These are phyloP conservation scores for Formica aserva DNA, from an alignment of 2,888 invertebrate genomes.

Conservation along the genomic window DNA sequence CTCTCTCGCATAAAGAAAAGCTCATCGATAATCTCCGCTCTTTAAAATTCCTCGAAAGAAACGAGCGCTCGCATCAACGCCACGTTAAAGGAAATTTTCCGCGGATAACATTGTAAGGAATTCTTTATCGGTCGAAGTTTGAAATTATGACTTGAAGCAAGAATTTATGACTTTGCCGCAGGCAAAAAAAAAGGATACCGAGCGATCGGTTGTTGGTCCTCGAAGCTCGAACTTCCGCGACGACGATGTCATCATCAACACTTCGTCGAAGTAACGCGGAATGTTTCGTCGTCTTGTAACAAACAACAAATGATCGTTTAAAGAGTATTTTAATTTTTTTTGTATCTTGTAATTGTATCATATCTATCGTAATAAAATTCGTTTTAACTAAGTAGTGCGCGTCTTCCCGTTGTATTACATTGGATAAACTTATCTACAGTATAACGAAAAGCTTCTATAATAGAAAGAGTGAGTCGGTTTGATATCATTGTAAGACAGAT, in stretches of 20 bases:
- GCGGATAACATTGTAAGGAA: constrained; percentile 54
- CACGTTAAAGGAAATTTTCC: constrained; percentile 55
- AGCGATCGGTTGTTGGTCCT: constrained; percentile 30
- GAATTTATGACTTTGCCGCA: constrained; percentile 50
- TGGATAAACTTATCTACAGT: background rate
- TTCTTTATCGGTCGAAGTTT: constrained; percentile 55
- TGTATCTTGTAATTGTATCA: background rate
- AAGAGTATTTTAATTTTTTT: background rate
- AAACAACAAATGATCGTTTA: constrained; percentile 1
- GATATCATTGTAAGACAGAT: constrained; percentile 5
- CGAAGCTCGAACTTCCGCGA: constrained; percentile 29
- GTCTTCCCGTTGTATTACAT: constrained; percentile 5
- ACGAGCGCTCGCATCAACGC: constrained; percentile 50
- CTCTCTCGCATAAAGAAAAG: constrained; percentile 43
- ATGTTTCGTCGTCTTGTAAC: background rate
- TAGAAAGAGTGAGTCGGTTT: background rate
- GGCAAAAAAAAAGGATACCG: background rate
- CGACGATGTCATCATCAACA: constrained; percentile 45
- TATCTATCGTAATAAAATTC: background rate
- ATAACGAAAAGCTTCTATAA: background rate
- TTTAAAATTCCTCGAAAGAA: constrained; percentile 53
- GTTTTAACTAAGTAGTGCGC: constrained; percentile 1
- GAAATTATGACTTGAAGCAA: too few relatives aligned
- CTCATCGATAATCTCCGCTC: constrained; percentile 49
- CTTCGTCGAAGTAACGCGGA: constrained; percentile 10